Conservation (phyloP, 2,888 invertebrate species). For the Seira sanloemensis region DNA sequence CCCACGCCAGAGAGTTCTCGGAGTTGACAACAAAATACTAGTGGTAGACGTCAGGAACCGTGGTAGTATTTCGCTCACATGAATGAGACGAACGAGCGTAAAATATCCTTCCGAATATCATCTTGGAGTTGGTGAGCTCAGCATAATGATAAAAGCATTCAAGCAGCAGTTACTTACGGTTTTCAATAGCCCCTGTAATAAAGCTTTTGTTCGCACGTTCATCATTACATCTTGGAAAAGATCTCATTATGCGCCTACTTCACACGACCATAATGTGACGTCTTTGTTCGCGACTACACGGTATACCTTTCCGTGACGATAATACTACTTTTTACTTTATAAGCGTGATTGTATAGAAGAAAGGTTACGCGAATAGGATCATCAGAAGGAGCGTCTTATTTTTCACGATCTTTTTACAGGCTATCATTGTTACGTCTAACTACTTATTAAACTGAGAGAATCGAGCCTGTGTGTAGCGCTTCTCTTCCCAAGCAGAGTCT, state of each 20-base stretch:
- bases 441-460: not conserved
- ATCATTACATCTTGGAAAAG: constrained; percentile 1
- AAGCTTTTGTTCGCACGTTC: constrained; percentile 1
- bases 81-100: not conserved
- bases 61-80: not conserved
- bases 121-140: not conserved
- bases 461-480: not conserved
- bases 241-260: constrained; percentile 4
- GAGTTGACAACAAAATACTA: no score
- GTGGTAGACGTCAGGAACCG: no score
- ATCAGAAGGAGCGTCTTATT: not conserved
- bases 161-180: not conserved
- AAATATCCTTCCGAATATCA: not conserved
- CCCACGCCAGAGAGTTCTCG: no score
- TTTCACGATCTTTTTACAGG: not conserved
- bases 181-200: not conserved
- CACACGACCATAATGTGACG: not conserved
- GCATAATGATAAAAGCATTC: not conserved
- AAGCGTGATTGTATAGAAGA: no score
- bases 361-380: no score
- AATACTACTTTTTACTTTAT: no score
- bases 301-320: not conserved
- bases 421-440: constrained; percentile 4
- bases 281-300: no score
- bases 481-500: not conserved